Evolutionary conservation across 2,888 invertebrate species (phyloP).

Genomic region (Pediacus dermestoides): DNA sequence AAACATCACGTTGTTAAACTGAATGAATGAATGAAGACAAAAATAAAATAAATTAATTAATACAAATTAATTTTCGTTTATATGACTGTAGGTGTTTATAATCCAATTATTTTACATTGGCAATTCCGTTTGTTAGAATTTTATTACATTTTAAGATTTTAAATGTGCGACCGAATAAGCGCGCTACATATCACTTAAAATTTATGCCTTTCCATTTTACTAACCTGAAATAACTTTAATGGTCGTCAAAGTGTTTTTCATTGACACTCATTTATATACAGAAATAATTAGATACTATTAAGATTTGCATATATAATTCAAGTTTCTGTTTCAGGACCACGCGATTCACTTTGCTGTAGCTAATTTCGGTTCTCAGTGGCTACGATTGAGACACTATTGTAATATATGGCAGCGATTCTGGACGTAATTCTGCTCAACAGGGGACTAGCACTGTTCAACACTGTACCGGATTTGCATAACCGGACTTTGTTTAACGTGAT

Average conservation of each 20-base stretch:
- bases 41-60: too few relatives aligned
- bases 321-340: slow-evolving; percentile 21
- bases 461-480: slow-evolving; percentile 21
- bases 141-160: slow-evolving; percentile 27
- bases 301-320: slow-evolving; percentile 25
- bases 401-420: slow-evolving; percentile 24
- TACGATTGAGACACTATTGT: slow-evolving; percentile 29
- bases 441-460: slow-evolving; percentile 24
- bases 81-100: slow-evolving; percentile 9
- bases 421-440: slow-evolving; percentile 23
- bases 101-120: neutral
- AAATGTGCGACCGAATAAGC: slow-evolving; percentile 29
- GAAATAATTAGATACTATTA: slow-evolving; percentile 30
- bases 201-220: slow-evolving; percentile 22
- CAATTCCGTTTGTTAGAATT: slow-evolving; percentile 25
- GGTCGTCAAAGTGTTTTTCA: slow-evolving; percentile 25
- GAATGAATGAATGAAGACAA: too few relatives aligned
- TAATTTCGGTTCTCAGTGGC: slow-evolving; percentile 28
- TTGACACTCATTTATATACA: slow-evolving; percentile 31
- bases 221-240: slow-evolving; percentile 26
- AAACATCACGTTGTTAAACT: too few relatives aligned
- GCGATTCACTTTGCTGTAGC: slow-evolving; percentile 21
- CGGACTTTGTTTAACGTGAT: slow-evolving; percentile 19
- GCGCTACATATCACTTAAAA: slow-evolving; percentile 17
- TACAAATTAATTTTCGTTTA: too few relatives aligned